A percentile compares a stretch with the other conserved stretches of the same genome.
Conservation (phyloP, 2,797 vertebrate species). For the Poecilia wingei region DNA sequence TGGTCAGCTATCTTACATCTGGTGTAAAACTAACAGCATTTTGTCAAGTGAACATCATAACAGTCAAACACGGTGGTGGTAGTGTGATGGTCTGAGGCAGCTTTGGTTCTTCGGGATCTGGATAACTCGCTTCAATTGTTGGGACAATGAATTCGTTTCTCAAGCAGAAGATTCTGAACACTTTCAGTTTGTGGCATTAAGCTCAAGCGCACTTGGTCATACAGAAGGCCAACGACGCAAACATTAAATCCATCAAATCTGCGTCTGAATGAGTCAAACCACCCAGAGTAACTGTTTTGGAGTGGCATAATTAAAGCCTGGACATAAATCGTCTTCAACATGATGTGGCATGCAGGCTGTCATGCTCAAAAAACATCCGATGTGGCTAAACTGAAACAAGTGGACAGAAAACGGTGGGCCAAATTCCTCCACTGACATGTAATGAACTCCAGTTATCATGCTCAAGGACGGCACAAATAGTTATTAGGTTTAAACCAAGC, state of each 20-base stretch:
- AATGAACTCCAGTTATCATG: not conserved
- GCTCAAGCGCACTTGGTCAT: not conserved
- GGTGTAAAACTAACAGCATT: not conserved
- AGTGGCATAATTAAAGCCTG: not conserved
- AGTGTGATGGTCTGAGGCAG: not conserved
- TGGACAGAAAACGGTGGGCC: not conserved
- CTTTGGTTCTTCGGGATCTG: not conserved
- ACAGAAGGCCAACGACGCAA: not conserved
- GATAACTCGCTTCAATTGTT: not conserved
- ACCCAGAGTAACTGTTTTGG: not conserved
- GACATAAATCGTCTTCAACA: not conserved
- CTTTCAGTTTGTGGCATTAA: not conserved
- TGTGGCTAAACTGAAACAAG: not conserved
- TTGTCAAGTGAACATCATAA: not conserved
- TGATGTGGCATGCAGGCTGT: not conserved
- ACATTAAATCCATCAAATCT: not conserved
- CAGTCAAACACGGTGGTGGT: not conserved
- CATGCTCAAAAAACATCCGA: no score
- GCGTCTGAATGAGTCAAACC: not conserved
- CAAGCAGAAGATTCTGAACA: not conserved
- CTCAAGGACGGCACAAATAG: not conserved
- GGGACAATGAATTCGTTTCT: not conserved
- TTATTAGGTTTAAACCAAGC: not conserved
- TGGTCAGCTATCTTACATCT: not conserved
- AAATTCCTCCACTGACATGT: not conserved